phyloP scores from a whole-genome alignment of 64 coral and sea anemone genomes.

The Hydrozoanthus tunicans region DNA sequence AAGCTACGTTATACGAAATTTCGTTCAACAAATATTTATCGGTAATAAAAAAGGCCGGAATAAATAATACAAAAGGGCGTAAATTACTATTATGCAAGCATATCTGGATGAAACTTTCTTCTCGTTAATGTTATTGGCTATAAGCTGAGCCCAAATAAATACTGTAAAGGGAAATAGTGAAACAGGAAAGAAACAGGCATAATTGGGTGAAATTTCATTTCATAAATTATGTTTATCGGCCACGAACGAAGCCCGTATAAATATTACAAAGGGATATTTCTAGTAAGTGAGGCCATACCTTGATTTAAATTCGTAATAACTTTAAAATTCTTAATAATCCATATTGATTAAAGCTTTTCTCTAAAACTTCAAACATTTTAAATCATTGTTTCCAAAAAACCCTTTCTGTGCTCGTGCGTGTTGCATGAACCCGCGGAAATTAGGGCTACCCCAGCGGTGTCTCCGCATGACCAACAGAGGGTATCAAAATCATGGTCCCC shows the following conservation, averaged over 20 bases:
- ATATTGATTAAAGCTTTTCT: not conserved
- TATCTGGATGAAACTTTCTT: no score
- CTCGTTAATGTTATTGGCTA: no score
- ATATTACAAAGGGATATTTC: not conserved
- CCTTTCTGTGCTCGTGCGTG: not conserved
- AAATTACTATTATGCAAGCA: no score
- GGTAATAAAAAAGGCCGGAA: no score
- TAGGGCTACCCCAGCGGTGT: conserved; percentile 43
- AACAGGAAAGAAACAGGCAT: no score
- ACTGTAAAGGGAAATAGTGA: no score
- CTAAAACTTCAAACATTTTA: not conserved
- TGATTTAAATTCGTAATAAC: not conserved
- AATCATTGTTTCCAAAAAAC: conserved; percentile 44
- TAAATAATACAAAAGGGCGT: no score
- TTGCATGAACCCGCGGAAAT: conserved; percentile 15
- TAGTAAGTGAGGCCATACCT: not conserved
- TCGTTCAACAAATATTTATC: no score
- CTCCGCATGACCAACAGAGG: conserved; percentile 36
- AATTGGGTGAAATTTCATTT: not conserved
- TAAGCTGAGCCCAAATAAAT: no score
- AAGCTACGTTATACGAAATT: no score
- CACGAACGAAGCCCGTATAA: not conserved
- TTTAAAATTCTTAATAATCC: not conserved
- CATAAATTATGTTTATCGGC: not conserved
- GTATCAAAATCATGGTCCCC: conserved; percentile 48